These are phyloP conservation scores for Monochamus saltuarius DNA, from an alignment of 1,140 invertebrate genomes.

Conservation along the genomic window DNA sequence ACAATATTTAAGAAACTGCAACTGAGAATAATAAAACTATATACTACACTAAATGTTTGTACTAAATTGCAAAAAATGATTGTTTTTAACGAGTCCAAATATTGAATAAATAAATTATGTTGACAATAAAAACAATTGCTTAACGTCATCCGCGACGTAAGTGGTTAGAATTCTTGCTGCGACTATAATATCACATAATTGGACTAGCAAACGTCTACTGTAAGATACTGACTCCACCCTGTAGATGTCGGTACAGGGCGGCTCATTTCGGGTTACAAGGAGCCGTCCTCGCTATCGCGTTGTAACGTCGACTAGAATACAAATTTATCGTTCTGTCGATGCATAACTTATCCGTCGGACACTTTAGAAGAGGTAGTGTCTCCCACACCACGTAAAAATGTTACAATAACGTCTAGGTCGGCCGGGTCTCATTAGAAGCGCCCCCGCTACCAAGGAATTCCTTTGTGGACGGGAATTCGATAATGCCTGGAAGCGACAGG, in stretches of 20 bases:
- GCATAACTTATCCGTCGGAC: conserved; percentile 30
- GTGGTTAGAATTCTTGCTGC: no score
- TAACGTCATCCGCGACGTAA: no score
- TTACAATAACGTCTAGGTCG: conserved; percentile 23
- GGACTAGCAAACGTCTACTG: background rate
- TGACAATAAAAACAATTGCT: no score
- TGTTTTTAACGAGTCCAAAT: no score
- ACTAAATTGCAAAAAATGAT: no score
- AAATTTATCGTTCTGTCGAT: conserved; percentile 28
- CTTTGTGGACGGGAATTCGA: background rate
- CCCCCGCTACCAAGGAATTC: conserved; percentile 23
- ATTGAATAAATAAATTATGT: no score
- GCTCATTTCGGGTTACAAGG: conserved; percentile 27
- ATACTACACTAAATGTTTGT: no score
- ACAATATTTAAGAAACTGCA: no score
- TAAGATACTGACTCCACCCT: background rate
- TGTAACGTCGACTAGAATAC: conserved; percentile 31
- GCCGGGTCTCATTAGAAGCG: conserved; percentile 28
- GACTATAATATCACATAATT: no score
- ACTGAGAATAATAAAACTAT: no score
- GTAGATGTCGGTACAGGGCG: conserved; percentile 14
- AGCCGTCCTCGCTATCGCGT: conserved; percentile 30
- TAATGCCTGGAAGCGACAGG: no score
- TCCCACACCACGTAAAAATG: conserved; percentile 30
- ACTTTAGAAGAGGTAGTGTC: conserved; percentile 24